Base-by-base conservation (phyloP, 2,888 invertebrate species). In the Siphlonurus alternatus region DNA sequence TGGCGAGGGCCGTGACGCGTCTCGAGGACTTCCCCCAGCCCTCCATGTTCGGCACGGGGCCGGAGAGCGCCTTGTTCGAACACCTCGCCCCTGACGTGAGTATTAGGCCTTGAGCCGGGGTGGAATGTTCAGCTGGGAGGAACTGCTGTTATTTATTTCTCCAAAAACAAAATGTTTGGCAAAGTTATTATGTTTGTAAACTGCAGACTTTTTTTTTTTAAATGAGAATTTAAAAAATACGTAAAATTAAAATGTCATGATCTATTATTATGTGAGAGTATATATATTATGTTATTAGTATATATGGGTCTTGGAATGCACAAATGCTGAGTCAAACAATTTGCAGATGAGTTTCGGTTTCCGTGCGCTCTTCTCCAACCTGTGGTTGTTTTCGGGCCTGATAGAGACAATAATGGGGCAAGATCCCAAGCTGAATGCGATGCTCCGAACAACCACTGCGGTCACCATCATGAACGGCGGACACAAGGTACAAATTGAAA, bases 391-490 rank as follows among this genome's bases (percentile, higher is more conserved):
- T 68, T 68, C 70, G 25, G 74, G 75, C 53, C n/a, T 71, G 18
- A n/a, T 71, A 0, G 65, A 66, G 15, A 25, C 74, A 70, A 62
- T 72, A 18, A 66, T 76, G 66, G 71, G 74, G 22, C 66, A 64
- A n/a, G 72, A 71, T 23, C 73, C 75, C 5, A 61, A 68, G 1
- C 71, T 73, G 2, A 76, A 77, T 70, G 73, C 76, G 7, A 60
- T 75, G 0, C 69, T 75, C 0, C 70, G 78, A 65, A 78, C 79
- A 1, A 77, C 78, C 1, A 77, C 77, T 18, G 75, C 78, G 15
- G 74, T 77, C 2, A 79, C 78, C 2, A 73, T 74, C 67, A 72
- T 79, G 66, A 67, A 75, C 24, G 75, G 76, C 59, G 79, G 79
- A 3, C 69, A 74, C 25, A 79, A 79, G 73, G 77, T 76, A 66